Evolutionary conservation across 2,888 invertebrate species (phyloP), one percentile per base, ranked within the genome.

Genomic region (Apamea sordens): DNA sequence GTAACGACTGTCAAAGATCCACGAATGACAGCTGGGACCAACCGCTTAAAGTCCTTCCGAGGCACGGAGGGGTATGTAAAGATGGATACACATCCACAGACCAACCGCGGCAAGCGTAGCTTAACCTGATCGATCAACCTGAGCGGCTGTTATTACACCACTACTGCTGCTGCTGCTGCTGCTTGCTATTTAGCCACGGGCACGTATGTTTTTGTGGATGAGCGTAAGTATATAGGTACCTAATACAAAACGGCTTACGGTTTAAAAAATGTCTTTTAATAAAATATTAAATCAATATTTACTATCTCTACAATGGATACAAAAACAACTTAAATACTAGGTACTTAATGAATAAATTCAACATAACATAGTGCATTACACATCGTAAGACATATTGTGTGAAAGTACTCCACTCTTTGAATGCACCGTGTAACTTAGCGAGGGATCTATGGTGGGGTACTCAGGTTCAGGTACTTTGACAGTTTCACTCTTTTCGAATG

Each of bases 401-500:
- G 74, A 73, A 50, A 89, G 69, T n/a, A 91, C 74, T 24, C 86
- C 87, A 72, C 86, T 88, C 73, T 90, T 92, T 11, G 90, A 80
- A 53, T 93, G 91, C 3, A 94, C 88, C 2, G 94, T 94, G 32
- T 86, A 89, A 82, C 82, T 92, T 1, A 87, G 76, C n/a, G 94
- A 91, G 0, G 94, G 93, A 56, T 94, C 93, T 76, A 94, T 86
- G 1, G 92, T 92, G 5, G 94, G 93, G 28, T 72, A 82, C 21
- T 73, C 59, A 13, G 81, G 28, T 80, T 47, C 41, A 24, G 85
- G 50, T 73, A 61, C 28, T 61, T 83, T 73, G 11, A 73, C 73
- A 36, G 80, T 80, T 76, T 89, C 89, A 71, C 87, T 88, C 68
- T 85, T 88, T 75, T 92, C 89, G 63, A 89, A 93, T 13, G 88